Evolutionary conservation across 1,140 invertebrate genomes (phyloP), one percentile per base, ranked within the genome.

Genomic region (Euborellia annulipes): DNA sequence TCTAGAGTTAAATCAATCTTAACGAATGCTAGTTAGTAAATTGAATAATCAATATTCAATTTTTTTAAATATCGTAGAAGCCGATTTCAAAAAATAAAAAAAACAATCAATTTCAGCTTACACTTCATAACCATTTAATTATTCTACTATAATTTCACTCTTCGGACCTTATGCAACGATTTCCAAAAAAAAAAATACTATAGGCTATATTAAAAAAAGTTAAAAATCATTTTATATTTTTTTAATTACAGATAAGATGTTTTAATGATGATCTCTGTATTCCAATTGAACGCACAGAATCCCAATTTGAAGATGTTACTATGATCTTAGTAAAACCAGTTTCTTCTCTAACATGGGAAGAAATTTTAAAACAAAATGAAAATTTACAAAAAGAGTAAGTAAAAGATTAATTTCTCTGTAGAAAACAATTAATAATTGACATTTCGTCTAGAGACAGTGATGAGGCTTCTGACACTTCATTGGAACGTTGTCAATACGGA

Each of bases 321-420:
- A 82, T 88, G 80, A 75, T 86, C 13, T 59, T 85, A 39, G 78
- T 86, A 1, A 77, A 75, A 61, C 80, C 82, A 4, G 67, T 75
- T n/a, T 62, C 65, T 34, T 64, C 65, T 27, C 57, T 66, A 40
- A 58, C 57, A 11, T 78, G 74, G 74, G 60, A 57, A 18, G 69
- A 78, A 45, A 56, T 73, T 0, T 52, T 75, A 22, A 53, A 60
- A 51, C 45, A 51, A 27, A 27, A 36, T 54, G 32, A 55, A 42
- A 42, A 46, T 54, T 16, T 52, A 59, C 7, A 37, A 53, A 34
- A 43, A 50, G 58, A 62, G 54, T 41, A 27, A 38, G 34, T 32
- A 20, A 30, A 19, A 34, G 21, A 34, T 20, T 30, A 36, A 19
- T 27, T 21, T 21, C 9, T 11, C 3, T 36, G 17, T 18, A 14